Evolutionary conservation across 2,888 invertebrate species (phyloP), one percentile per base, ranked within the genome.

Genomic region (Colostygia pectinataria): DNA sequence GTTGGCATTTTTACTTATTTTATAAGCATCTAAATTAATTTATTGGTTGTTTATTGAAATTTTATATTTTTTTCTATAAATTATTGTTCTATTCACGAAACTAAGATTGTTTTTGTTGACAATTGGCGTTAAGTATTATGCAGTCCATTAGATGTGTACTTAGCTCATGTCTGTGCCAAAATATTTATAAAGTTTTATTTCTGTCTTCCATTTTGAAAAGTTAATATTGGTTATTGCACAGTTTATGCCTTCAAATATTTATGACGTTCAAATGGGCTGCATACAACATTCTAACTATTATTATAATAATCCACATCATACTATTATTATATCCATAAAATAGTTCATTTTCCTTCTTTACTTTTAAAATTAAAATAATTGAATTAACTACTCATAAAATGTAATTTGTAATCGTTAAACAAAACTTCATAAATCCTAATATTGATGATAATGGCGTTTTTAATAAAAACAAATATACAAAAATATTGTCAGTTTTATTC

Each of bases 381-480:
- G 83, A 83, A 82, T 68, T 88, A 87, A 86, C 80, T 88, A 89
- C 87, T 87, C 89, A 83, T 90, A 85, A 87, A 75, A 51, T 65
- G 63, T 65, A 65, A 83, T 81, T 77, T 89, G 89, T 90, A 89
- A 88, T 86, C 86, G 88, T 88, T 89, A 88, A 86, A 89, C 88
- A 77, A 87, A 87, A 87, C 87, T 89, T 89, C 90, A 86, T 89
- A 88, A 89, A 87, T 90, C 90, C 88, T 90, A 89, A 90, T 89
- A 90, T 84, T 88, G 88, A 90, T 87, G 81, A 88, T 88, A 86
- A 90, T 89, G 89, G 89, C 89, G 90, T 88, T 90, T 90, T 90
- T 88, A 90, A 89, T 89, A 90, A 90, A n/a, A 90, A 88, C 82
- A 88, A 85, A 82, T 88, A 89, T 83, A 82, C 80, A 85, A 85